Base-by-base conservation (phyloP, 2,113 vertebrate genomes). In the Barbus barbus region DNA sequence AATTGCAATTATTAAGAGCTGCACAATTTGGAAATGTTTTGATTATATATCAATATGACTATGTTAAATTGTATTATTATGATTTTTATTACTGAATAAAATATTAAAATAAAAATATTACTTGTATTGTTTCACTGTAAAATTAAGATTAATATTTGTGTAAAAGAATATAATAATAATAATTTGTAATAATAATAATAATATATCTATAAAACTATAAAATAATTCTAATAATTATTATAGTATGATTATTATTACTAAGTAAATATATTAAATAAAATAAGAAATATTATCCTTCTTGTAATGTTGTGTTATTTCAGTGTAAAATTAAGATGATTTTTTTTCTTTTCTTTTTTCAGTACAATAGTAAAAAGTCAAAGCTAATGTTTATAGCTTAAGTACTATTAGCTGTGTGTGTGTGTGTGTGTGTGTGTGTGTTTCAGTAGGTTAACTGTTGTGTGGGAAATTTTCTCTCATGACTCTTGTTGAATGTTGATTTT, bases 401-500 rank as follows among this genome's bases (percentile, higher is more conserved):
- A 18, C 18, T 46, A 46, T 46, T 3, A 13, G 12, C 12, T 1
- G 2, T 22, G 6, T 22, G 65, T 56, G 65, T 22, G 65, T 69
- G 65, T 36, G 6, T 22, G 65, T n/a, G n/a, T 2, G 1, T 20
- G 5, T 56, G 65, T 22, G 65, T 69, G 65, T 36, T 69, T 36
- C 8, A 69, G 65, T 11, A 22, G 33, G 1, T 1, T 67, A 2
- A 67, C 1, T 0, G 0, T 0, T 20, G 16, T 33, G 63, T 67
- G 28, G 71, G n/a, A 26, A 13, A 72, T 8, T 18, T 41, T 24
- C 51, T 38, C 53, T 41, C 3, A 16, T 41, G 33, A 12, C 58
- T 14, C 46, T 53, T 33, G 73, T 53, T 77, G 33, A 41, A 61
- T 78, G 36, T 78, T 78, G 56, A 78, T 78, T 26, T 78, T 38